These are phyloP conservation scores for Peromyscus attwateri DNA, from an alignment of 2,797 vertebrate species.

Conservation along the genomic window DNA sequence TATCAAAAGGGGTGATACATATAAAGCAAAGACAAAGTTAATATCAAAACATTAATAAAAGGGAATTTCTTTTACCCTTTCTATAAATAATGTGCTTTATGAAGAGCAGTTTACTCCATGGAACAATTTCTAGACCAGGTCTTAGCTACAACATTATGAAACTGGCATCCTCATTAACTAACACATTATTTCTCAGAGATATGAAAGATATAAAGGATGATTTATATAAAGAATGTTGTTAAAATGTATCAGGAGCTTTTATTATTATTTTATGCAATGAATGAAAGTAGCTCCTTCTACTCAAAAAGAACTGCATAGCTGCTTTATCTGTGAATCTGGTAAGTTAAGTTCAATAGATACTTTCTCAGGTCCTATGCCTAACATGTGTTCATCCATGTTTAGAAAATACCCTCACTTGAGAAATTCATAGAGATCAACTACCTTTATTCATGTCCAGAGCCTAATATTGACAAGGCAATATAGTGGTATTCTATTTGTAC, in stretches of 20 bases:
- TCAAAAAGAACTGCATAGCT: background rate
- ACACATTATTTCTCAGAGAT: background rate
- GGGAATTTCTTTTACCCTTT: background rate
- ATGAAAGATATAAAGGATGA: background rate
- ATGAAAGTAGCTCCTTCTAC: background rate
- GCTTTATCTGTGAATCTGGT: background rate
- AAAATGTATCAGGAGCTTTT: background rate
- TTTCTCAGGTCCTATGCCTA: background rate
- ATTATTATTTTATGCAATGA: background rate
- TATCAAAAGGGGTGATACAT: background rate
- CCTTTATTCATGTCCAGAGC: background rate
- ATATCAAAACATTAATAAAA: background rate
- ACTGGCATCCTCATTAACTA: background rate
- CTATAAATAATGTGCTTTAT: background rate
- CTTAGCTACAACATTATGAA: accelerated
- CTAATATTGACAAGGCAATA: no score
- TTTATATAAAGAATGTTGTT: background rate
- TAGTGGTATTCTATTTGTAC: no score
- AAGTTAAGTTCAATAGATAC: background rate
- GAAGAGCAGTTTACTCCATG: background rate
- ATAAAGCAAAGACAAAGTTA: background rate
- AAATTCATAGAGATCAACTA: background rate
- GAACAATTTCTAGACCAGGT: background rate
- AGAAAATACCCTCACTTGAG: background rate
- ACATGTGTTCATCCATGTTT: background rate